Evolutionary conservation across 37 sponge, comb jelly and placozoan species (phyloP).

Genomic region (Ephydatia muelleri): DNA sequence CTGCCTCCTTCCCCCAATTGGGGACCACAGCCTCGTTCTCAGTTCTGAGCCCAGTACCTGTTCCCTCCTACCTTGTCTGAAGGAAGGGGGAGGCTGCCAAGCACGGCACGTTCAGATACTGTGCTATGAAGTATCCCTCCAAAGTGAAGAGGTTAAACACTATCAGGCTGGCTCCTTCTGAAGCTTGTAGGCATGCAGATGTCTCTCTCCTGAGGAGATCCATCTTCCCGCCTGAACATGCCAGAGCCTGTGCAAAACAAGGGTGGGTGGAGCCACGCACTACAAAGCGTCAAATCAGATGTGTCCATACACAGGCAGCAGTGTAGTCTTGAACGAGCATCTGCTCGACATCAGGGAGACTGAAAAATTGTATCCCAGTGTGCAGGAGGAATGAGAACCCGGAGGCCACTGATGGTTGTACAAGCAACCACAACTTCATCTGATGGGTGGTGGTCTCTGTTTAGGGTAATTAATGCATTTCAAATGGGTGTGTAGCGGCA

Average conservation of each 20-base stretch:
- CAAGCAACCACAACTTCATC: constrained; percentile 33
- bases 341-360: neutral
- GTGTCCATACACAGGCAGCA: neutral
- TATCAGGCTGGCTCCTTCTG: constrained; percentile 17
- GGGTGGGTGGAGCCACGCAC: neutral
- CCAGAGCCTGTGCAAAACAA: neutral
- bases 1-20: neutral
- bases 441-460: neutral
- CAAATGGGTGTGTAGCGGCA: neutral
- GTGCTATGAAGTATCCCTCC: constrained; percentile 55
- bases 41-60: neutral
- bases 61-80: constrained; percentile 26
- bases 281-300: too few relatives aligned
- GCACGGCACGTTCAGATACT: constrained; percentile 32
- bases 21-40: neutral
- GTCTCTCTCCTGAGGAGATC: constrained; percentile 27
- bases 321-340: neutral
- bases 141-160: constrained; percentile 66
- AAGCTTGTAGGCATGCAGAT: neutral
- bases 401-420: constrained; percentile 9
- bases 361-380: neutral
- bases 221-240: constrained; percentile 3
- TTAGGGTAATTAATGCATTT: neutral
- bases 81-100: constrained; percentile 50
- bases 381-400: neutral